phyloP scores from a whole-genome alignment of 2,888 invertebrate genomes.

The Pyrrhia umbra region DNA sequence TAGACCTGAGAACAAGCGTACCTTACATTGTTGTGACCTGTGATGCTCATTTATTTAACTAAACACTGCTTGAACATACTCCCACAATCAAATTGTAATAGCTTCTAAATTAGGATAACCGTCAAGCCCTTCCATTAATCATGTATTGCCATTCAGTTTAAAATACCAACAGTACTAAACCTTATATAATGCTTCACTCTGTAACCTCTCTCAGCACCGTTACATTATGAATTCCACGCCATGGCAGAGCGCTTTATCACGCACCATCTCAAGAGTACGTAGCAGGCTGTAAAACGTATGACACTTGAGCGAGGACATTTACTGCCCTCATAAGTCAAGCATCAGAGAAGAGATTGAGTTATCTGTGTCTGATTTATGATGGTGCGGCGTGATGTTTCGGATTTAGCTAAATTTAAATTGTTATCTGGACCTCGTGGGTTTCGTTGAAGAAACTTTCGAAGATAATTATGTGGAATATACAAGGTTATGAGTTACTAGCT shows the following conservation, averaged over 20 bases:
- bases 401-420: background rate
- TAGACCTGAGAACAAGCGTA: too few relatives aligned
- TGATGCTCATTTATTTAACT: conserved; percentile 1
- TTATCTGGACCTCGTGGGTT: background rate
- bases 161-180: background rate
- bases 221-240: conserved; percentile 33
- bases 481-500: too few relatives aligned
- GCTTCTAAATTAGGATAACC: background rate
- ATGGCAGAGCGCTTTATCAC: conserved; percentile 13
- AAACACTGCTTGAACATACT: too few relatives aligned
- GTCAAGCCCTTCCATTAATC: too few relatives aligned
- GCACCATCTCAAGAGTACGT: conserved; percentile 4
- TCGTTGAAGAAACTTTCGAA: too few relatives aligned
- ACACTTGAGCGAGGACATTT: conserved; percentile 38
- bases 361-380: conserved; percentile 27
- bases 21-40: too few relatives aligned
- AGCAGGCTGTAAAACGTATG: conserved; percentile 30
- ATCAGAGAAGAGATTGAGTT: conserved; percentile 28
- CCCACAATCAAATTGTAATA: too few relatives aligned
- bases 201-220: background rate
- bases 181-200: conserved; percentile 3
- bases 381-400: conserved; percentile 10
- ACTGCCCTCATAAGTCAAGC: conserved; percentile 40
- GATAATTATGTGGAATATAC: too few relatives aligned
- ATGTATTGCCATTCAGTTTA: too few relatives aligned